Base-by-base conservation (phyloP, 2,113 vertebrate genomes). In the Mirounga angustirostris region DNA sequence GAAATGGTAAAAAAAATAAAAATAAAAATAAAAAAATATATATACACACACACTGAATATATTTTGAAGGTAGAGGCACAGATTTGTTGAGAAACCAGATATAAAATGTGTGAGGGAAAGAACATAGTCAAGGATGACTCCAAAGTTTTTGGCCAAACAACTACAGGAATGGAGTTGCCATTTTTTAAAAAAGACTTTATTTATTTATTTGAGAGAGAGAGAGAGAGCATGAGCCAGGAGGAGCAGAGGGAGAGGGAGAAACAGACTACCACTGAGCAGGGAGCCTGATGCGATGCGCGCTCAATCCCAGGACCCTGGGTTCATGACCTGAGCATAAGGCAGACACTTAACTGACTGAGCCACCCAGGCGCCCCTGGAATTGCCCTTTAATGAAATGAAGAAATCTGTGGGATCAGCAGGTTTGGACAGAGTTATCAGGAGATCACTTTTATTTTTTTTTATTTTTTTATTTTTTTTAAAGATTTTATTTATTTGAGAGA, bases 61-160 rank as follows among this genome's bases (percentile, higher is more conserved):
- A 63, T 85, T 86, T 58, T 83, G n/a, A 96, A 92, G 65, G 67
- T 33, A 86, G 33, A 93, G 71, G 28, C 36, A 85, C 59, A 89
- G 36, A 59, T 83, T 67, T 58, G 18, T 46, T 43, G 89, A 80
- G 63, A 21, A 96, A 88, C 78, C 22, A 90, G 67, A 52, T 81
- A 28, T 63, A 69, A 95, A 91, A 96, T 73, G 26, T 50, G 22
- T 78, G 43, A 56, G 9, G 71, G n/a, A 92, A 83, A 81, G 28
- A 61, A 94, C 65, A 85, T n/a, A 79, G 61, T 69, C 18, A 89
- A 74, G 54, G 54, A 92, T 87, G 59, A 83, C 15, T 61, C 59
- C 61, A 92, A 84, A 56, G 50, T 33, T 91, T 95, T 54, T 74
- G 73, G 79, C 46, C 30, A 73, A 94, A 46, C 14, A 92, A 85